phyloP scores from a whole-genome alignment of 2,888 invertebrate genomes.

The Gisinianus flammeolus region DNA sequence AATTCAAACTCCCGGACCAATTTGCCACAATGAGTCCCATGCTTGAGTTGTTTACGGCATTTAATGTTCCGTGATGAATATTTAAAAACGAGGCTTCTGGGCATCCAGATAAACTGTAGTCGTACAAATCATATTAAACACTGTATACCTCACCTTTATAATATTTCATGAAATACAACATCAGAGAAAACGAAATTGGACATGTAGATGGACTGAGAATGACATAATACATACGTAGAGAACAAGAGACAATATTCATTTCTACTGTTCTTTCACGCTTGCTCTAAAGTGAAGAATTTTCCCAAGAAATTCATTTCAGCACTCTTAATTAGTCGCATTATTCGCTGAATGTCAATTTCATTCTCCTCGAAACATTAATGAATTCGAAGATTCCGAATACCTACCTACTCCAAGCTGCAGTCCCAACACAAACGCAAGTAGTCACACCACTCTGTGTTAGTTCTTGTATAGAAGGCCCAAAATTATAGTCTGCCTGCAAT shows the following conservation, averaged over 20 bases:
- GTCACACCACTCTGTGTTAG: slow-evolving; percentile 64
- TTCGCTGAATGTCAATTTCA: no score
- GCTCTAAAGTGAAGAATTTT: no score
- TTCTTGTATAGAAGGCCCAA: slow-evolving; percentile 65
- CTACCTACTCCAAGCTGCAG: slow-evolving; percentile 68
- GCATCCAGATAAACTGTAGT: slow-evolving; percentile 66
- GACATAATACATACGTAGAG: no score
- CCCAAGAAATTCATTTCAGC: no score
- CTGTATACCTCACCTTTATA: no score
- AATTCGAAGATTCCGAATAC: no score
- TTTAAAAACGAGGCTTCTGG: slow-evolving; percentile 68
- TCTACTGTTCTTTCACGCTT: no score
- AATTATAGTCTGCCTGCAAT: slow-evolving; percentile 66
- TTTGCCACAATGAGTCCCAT: slow-evolving; percentile 67
- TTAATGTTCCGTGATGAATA: slow-evolving; percentile 66
- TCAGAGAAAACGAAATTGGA: neutral
- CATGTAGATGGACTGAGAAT: neutral
- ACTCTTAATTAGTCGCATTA: no score
- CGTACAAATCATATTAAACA: slow-evolving; percentile 30
- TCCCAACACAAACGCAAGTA: slow-evolving; percentile 67
- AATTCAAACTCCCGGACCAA: slow-evolving; percentile 68
- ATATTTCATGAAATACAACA: neutral
- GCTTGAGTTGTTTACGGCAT: slow-evolving; percentile 64
- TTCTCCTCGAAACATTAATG: no score
- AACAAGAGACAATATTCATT: no score